phyloP scores from a whole-genome alignment of 2,113 vertebrate genomes.

The Pao palembangensis region DNA sequence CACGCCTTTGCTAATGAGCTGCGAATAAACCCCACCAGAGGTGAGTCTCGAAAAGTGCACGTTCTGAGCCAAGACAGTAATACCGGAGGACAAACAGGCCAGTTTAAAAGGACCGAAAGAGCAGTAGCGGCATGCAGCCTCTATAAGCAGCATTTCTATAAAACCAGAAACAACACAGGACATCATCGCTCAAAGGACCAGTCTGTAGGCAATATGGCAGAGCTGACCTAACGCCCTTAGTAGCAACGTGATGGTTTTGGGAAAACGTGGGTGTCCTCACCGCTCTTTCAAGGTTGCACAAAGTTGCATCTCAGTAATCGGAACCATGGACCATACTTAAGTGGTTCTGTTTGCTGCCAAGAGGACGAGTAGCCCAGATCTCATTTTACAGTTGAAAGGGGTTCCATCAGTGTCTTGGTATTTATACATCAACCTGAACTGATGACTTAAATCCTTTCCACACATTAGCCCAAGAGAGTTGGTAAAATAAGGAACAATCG shows the following conservation, averaged over 20 bases:
- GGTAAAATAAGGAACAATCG: constrained; percentile 51
- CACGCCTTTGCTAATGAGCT: constrained; percentile 24
- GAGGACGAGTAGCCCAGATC: constrained; percentile 46
- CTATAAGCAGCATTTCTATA: constrained; percentile 45
- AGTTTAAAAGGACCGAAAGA: constrained; percentile 45
- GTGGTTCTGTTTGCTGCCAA: constrained; percentile 39
- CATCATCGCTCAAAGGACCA: constrained; percentile 69
- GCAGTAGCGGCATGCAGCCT: constrained; percentile 37
- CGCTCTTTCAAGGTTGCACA: neutral
- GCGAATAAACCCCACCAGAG: constrained; percentile 37
- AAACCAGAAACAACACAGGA: constrained; percentile 42
- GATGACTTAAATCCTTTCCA: constrained; percentile 58
- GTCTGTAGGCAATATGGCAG: constrained; percentile 68
- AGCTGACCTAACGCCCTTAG: constrained; percentile 35
- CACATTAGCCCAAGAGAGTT: constrained; percentile 64
- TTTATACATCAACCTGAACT: constrained; percentile 70
- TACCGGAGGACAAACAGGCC: constrained; percentile 35
- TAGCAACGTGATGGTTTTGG: constrained; percentile 30
- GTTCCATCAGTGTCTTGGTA: constrained; percentile 75
- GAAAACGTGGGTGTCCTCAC: neutral
- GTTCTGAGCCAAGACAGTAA: constrained; percentile 68
- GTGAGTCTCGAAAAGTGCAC: constrained; percentile 44
- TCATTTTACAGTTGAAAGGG: constrained; percentile 62
- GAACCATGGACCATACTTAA: neutral
- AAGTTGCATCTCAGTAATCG: neutral